Percentiles rank a stretch among this genome's conserved stretches.
phyloP scores from a whole-genome alignment of 2,113 vertebrate species.

The Pteruthius melanotis region DNA sequence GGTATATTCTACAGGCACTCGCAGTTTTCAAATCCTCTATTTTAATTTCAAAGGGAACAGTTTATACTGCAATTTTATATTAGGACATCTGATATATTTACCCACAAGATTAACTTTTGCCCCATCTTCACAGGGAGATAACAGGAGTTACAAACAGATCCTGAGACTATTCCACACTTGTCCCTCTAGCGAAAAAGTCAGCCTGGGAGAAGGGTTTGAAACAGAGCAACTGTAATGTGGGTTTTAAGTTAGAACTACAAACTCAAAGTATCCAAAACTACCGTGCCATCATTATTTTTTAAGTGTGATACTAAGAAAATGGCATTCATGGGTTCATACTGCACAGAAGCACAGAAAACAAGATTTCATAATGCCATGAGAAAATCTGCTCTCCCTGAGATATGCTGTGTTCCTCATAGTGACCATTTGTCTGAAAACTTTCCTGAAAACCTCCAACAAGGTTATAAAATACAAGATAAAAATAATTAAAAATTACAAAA shows the following conservation, averaged over 20 bases:
- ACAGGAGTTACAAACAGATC: not conserved
- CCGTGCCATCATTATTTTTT: not conserved
- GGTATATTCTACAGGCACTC: not conserved
- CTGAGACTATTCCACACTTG: not conserved
- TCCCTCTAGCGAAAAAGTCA: not conserved
- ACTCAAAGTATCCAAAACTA: not conserved
- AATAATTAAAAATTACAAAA: not conserved
- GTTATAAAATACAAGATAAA: not conserved
- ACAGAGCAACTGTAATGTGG: not conserved
- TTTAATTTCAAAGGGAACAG: not conserved
- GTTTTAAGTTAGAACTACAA: not conserved
- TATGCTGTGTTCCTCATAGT: not conserved
- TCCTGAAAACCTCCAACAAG: not conserved
- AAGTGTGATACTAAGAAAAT: not conserved
- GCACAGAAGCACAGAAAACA: not conserved
- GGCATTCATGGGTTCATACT: not conserved
- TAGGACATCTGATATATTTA: not conserved
- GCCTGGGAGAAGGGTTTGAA: not conserved
- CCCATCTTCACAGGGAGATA: not conserved
- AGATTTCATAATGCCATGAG: not conserved
- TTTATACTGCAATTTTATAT: not conserved
- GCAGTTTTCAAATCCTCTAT: not conserved
- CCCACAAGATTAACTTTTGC: not conserved
- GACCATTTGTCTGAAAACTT: not conserved
- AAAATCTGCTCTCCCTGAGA: not conserved